Evolutionary conservation across 1,140 invertebrate species (phyloP), one percentile per base, ranked within the genome.

Genomic region (Drosophila lacertosa): DNA sequence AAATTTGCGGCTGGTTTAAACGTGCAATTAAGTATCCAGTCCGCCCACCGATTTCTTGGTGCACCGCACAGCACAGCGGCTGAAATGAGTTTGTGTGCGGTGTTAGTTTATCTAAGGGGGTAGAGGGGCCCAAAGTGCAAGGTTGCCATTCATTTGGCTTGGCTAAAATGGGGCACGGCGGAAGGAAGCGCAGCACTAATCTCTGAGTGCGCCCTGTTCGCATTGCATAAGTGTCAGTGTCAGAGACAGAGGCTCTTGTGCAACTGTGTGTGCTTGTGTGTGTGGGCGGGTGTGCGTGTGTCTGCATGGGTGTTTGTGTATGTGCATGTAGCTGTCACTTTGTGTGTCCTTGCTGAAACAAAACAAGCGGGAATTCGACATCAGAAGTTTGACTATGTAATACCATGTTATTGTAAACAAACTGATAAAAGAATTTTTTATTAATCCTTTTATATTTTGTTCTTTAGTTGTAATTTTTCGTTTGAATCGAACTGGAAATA

Each of bases 151-250:
- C 65, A 83, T 82, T 53, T 53, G 50, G 50, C 50, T 77, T 65
- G 50, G 79, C 62, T 32, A 22, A 66, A 44, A 51, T 26, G 50
- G 42, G 20, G 29, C 37, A 72, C 65, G 37, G 39, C 62, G 75
- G 80, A 79, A 83, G 71, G 66, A 83, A 84, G 80, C 73, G 44
- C 72, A 76, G 67, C 80, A 79, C 75, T 84, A 84, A 83, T 84
- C 75, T 76, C 76, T 79, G 59, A 83, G 80, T 83, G 79, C 60
- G 62, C 68, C 67, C 69, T 71, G 60, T 78, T 74, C 65, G 55
- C 58, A 55, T 83, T 78, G 74, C 79, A 83, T 83, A 76, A 84
- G 72, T 80, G 72, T 79, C 80, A 66, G 80, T 67, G 74, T 73
- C 77, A 81, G 67, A 75, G 66, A 33, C 57, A 44, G 24, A 53